A percentile compares a stretch with the other conserved stretches of the same genome.
Conservation (phyloP, 2,888 invertebrate species). For the Ormyrus nitidulus region DNA sequence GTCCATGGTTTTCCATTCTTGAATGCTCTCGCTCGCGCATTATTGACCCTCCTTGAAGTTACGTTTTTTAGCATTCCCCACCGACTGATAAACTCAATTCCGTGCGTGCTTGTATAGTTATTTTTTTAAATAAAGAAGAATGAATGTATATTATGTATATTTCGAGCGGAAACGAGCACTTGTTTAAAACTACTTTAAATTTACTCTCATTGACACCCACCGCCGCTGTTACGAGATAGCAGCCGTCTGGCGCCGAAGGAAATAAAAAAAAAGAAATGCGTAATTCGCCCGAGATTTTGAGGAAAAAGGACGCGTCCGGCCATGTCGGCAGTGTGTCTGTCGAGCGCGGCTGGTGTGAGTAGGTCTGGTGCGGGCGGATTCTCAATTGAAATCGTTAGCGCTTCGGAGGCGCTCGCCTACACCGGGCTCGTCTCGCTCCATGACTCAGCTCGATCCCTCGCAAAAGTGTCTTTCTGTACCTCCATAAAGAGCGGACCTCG, state of each 20-base stretch:
- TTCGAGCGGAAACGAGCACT: no score
- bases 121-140: no score
- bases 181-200: no score
- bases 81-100: no score
- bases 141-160: no score
- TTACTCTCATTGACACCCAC: no score
- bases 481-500: conserved; percentile 28
- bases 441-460: conserved; percentile 51
- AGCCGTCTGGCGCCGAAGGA: not conserved
- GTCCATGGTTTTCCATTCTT: conserved; percentile 18
- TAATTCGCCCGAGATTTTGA: conserved; percentile 1
- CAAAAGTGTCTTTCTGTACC: conserved; percentile 16
- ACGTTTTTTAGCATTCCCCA: no score
- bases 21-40: not conserved
- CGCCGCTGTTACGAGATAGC: not conserved
- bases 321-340: no score
- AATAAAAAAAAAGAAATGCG: conserved; percentile 3
- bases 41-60: no score
- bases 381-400: conserved; percentile 54
- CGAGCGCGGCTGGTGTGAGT: not conserved
- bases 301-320: not conserved
- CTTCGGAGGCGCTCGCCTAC: not conserved
- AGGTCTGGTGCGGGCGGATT: conserved; percentile 32
- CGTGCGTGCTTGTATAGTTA: no score
- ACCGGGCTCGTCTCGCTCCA: not conserved